phyloP scores from a whole-genome alignment of 2,888 invertebrate genomes.

The Ellobium chinense region DNA sequence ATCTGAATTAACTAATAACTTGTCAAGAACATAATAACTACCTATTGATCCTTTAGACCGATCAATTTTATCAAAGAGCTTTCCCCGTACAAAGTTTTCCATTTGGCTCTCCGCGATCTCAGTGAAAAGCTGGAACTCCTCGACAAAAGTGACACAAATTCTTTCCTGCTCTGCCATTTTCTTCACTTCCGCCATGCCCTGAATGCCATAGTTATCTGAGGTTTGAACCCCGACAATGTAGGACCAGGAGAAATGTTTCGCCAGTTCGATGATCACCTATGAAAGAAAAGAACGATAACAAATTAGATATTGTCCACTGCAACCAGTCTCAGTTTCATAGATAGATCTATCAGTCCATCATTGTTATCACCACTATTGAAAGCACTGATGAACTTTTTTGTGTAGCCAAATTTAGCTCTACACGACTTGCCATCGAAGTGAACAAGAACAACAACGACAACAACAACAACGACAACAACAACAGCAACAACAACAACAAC shows the following conservation, averaged over 20 bases:
- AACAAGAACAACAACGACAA: no score
- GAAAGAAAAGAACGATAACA: no score
- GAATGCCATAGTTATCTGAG: conserved; percentile 59
- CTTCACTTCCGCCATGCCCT: conserved; percentile 38
- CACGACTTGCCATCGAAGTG: no score
- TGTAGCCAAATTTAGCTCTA: no score
- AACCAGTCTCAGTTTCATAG: not conserved
- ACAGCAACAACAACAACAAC: no score
- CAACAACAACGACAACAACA: no score
- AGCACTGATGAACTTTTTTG: not conserved
- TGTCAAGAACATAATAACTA: no score
- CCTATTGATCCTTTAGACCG: not conserved
- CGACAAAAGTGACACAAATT: conserved; percentile 16
- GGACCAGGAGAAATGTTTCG: conserved; percentile 58
- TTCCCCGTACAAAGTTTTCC: conserved; percentile 6
- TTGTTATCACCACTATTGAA: not conserved
- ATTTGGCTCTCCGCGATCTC: not conserved
- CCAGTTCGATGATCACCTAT: conserved; percentile 50
- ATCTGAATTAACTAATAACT: no score
- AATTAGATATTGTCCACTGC: no score
- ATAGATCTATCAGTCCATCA: not conserved
- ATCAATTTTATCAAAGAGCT: not conserved
- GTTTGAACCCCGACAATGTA: conserved; percentile 66
- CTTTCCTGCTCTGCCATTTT: conserved; percentile 1
- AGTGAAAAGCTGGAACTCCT: not conserved